These are phyloP conservation scores for Centruroides vittatus DNA, from an alignment of 1,140 invertebrate genomes.

Conservation along the genomic window DNA sequence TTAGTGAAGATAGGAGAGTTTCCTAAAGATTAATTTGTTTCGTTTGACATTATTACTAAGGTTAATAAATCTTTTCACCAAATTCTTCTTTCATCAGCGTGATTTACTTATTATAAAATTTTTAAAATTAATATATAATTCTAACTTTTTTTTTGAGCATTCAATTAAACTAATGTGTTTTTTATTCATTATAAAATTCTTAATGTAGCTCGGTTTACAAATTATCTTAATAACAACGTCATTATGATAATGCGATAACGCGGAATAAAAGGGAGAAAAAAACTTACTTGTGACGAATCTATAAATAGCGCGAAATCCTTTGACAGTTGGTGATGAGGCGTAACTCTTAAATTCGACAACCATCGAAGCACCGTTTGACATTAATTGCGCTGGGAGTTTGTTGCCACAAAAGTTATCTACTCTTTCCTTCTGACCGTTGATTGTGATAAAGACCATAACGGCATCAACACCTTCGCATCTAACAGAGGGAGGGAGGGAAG, in stretches of 20 bases:
- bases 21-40: too few species aligned
- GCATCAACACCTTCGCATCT: constrained; percentile 63
- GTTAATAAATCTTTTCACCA: too few species aligned
- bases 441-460: constrained; percentile 57
- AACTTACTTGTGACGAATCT: constrained; percentile 74
- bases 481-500: constrained; percentile 24
- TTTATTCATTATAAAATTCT: too few species aligned
- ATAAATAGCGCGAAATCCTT: constrained; percentile 74
- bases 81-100: too few species aligned
- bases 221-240: not conserved
- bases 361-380: constrained; percentile 73
- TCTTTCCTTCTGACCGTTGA: constrained; percentile 60
- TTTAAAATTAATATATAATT: too few species aligned
- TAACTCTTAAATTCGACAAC: constrained; percentile 64
- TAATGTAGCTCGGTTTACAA: too few species aligned
- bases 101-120: too few species aligned
- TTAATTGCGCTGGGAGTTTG: constrained; percentile 58
- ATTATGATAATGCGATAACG: not conserved
- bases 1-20: too few species aligned
- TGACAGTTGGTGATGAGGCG: constrained; percentile 44
- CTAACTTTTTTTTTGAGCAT: too few species aligned
- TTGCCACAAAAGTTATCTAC: constrained; percentile 70
- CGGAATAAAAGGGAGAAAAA: constrained; percentile 15
- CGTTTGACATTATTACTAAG: too few species aligned
- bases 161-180: too few species aligned